Base-by-base conservation (phyloP, 2,113 vertebrate genomes). In the Aegypius monachus region DNA sequence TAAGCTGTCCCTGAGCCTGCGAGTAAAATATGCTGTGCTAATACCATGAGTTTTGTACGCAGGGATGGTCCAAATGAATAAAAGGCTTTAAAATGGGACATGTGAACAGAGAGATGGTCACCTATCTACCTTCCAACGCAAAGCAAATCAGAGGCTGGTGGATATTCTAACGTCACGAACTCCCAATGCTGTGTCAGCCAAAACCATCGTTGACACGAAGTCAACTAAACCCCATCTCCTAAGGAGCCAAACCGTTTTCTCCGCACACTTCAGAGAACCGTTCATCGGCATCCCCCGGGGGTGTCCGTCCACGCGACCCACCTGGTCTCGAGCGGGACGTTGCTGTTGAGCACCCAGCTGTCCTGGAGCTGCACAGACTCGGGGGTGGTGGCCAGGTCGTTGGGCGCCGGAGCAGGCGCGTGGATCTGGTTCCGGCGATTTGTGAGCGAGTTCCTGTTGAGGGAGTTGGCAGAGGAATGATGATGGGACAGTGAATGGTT, bases 301-400 rank as follows among this genome's bases (percentile, higher is more conserved):
- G 14, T 1, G 25, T 3, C 32, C 15, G 0, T 5, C 40, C 77
- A 1, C 0, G 1, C 3, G 21, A 97, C 98, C 94, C 96, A 99
- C 99, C 99, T 99, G 95, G 99, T 99, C 98, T 99, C 99, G 27
- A 99, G 98, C 0, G 99, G 99, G 84, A 99, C 99, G 40, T 99
- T 99, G 97, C 99, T 99, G 98, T 99, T 99, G 71, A 99, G 99
- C 81, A 99, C 99, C 99, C 99, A 99, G 98, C 99, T 99, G 98
- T 99, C 99, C 98, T 99, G 99, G 78, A 99, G 99, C 98, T 99
- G 99, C 62, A 99, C 99, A 0, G 99, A 99, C 98, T 99, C 99
- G 0, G 99, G 99, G 2, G 99, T 99, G 93, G 99, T 99, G 52
- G 99, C 99, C 90, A 99, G 98, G 77, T 99, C 99, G 11, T 99